Evolutionary conservation across 2,113 vertebrate species (phyloP), one percentile per base, ranked within the genome.

Genomic region (Crypturellus undulatus): DNA sequence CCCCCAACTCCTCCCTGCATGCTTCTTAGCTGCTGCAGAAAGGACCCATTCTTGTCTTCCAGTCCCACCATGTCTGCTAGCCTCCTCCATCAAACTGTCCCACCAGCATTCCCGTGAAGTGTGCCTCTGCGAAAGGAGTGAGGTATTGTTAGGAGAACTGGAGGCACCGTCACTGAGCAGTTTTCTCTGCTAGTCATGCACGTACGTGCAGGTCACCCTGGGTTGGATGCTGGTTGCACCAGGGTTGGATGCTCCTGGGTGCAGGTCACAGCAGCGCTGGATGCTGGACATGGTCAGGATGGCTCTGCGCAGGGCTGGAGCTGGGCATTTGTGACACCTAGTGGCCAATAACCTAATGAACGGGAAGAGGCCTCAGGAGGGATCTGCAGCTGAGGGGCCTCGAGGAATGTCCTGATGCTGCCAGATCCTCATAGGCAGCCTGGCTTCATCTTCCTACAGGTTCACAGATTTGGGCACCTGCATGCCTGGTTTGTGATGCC

Each of bases 241-340:
- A 10, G 28, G 16, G 15, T 24, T 0, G 0, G 69, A 56, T 51
- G 70, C 65, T 60, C 21, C 10, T 49, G 21, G 21, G 6, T 45
- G 45, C 9, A 11, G 38, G 52, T 54, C 25, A 13, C 28, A 32
- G 16, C 9, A 32, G 54, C 5, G 20, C 26, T 0, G 0, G 69
- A 45, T 47, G 70, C 65, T 60, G 86, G 22, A 54, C 1, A 1
- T 17, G 24, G 3, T 2, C 1, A 1, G 63, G 54, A 90, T 13
- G 32, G 40, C 38, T 79, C 62, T 1, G 9, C 4, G 3, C 36
- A 30, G n/a, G 12, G 63, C 75, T 92, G 75, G 15, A 49, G 51
- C 75, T 94, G 83, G 38, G 59, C 62, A 18, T 60, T 84, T 71
- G 92, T 68, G 96, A 49, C 97, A 96, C 94, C 97, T 98, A 94